Evolutionary conservation across 2,797 vertebrate genomes (phyloP).

Genomic region (Ibycter americanus): DNA sequence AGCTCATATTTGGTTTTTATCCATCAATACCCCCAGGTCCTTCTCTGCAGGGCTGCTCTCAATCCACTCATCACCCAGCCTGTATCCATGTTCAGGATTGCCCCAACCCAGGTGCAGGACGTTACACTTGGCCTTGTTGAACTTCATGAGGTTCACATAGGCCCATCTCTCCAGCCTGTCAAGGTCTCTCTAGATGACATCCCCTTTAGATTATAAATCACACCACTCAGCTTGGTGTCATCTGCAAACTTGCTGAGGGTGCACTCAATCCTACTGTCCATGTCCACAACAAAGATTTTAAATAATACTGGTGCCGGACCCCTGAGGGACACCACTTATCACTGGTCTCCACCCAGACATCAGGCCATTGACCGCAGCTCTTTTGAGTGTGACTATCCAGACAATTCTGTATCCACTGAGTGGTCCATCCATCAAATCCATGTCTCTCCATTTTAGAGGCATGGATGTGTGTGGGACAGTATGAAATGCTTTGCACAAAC

Average conservation of each 20-base stretch:
- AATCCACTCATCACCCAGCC: neutral
- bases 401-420: neutral
- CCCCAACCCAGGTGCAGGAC: neutral
- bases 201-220: neutral
- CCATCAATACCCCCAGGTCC: neutral
- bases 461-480: neutral
- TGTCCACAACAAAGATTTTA: neutral
- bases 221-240: neutral
- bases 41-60: neutral
- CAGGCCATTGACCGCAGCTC: neutral
- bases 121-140: neutral
- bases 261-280: neutral
- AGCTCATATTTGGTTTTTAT: neutral
- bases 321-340: neutral
- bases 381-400: accelerated
- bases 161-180: neutral
- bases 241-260: neutral
- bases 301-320: neutral
- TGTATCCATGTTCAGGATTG: neutral
- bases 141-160: neutral
- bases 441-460: neutral
- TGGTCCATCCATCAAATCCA: accelerated
- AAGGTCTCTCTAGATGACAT: neutral
- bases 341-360: neutral
- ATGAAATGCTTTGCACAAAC: neutral